Evolutionary conservation across 1,140 invertebrate genomes (phyloP).

Genomic region (Triops cancriformis): DNA sequence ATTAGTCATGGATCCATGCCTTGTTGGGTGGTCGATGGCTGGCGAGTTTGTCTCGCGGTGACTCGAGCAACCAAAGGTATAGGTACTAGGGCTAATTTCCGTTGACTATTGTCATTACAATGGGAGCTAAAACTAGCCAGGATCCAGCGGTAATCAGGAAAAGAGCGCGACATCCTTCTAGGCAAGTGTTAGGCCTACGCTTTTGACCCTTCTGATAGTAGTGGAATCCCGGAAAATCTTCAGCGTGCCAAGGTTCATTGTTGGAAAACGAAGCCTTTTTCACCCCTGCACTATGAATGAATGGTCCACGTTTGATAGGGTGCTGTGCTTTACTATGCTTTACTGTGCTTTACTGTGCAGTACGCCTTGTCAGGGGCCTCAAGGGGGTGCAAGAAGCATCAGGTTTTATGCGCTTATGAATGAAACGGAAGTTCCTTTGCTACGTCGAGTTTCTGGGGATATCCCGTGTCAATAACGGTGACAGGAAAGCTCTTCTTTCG

Average conservation of each 20-base stretch:
- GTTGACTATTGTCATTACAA: background rate
- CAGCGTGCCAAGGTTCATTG: slow-evolving; percentile 12
- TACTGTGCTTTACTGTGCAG: no score
- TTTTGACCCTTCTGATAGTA: background rate
- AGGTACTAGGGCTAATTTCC: background rate
- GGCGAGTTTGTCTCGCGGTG: background rate
- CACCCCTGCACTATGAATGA: background rate
- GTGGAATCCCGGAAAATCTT: background rate
- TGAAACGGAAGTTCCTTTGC: background rate
- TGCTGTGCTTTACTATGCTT: no score
- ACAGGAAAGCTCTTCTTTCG: background rate
- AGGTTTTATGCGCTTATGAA: background rate
- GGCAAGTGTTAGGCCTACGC: background rate
- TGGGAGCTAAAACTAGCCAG: background rate
- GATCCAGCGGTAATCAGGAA: background rate
- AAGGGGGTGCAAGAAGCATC: slow-evolving; percentile 4
- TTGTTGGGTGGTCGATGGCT: background rate
- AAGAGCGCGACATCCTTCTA: background rate
- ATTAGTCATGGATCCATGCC: background rate
- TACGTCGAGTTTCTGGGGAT: background rate
- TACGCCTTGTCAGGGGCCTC: background rate
- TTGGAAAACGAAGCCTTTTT: background rate
- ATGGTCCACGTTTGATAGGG: background rate
- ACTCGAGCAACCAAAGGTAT: background rate
- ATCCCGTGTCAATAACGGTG: slow-evolving; percentile 13